Percentiles rank a stretch among this genome's conserved stretches.
These are phyloP conservation scores for Perca flavescens DNA, from an alignment of 2,113 vertebrate species.

Conservation along the genomic window DNA sequence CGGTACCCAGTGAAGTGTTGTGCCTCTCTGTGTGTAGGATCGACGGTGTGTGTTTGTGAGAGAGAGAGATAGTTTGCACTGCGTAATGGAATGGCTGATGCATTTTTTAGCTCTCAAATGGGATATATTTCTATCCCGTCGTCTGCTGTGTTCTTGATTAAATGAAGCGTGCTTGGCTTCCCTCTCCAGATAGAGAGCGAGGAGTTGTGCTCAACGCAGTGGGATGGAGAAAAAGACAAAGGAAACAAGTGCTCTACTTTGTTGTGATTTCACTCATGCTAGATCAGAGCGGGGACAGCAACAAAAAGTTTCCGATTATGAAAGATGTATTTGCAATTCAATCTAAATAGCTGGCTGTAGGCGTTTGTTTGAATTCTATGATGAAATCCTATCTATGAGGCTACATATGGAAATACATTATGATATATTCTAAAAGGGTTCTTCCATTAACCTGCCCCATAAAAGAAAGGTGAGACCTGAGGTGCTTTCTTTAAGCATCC, in stretches of 20 bases:
- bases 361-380: neutral
- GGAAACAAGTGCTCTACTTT: slow-evolving; percentile 48
- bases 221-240: slow-evolving; percentile 45
- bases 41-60: slow-evolving; percentile 23
- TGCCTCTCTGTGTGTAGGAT: slow-evolving; percentile 54
- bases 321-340: slow-evolving; percentile 54
- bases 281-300: slow-evolving; percentile 32
- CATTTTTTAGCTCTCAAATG: slow-evolving; percentile 73
- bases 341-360: neutral
- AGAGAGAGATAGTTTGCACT: slow-evolving; percentile 22
- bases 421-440: slow-evolving; percentile 14
- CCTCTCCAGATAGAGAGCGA: slow-evolving; percentile 45
- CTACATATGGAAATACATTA: slow-evolving; percentile 11
- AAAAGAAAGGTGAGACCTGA: slow-evolving; percentile 33
- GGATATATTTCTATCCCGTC: slow-evolving; percentile 65
- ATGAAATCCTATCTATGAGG: slow-evolving; percentile 27
- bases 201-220: slow-evolving; percentile 25
- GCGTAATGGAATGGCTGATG: slow-evolving; percentile 70
- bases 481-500: slow-evolving; percentile 33
- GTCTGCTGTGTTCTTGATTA: slow-evolving; percentile 72
- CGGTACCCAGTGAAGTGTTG: slow-evolving; percentile 54
- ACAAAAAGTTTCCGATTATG: slow-evolving; percentile 24
- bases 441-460: slow-evolving; percentile 39
- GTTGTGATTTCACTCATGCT: slow-evolving; percentile 45
- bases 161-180: slow-evolving; percentile 66